Evolutionary conservation across 1,140 invertebrate genomes (phyloP), one percentile per base, ranked within the genome.

Genomic region (Belonocnema kinseyi): DNA sequence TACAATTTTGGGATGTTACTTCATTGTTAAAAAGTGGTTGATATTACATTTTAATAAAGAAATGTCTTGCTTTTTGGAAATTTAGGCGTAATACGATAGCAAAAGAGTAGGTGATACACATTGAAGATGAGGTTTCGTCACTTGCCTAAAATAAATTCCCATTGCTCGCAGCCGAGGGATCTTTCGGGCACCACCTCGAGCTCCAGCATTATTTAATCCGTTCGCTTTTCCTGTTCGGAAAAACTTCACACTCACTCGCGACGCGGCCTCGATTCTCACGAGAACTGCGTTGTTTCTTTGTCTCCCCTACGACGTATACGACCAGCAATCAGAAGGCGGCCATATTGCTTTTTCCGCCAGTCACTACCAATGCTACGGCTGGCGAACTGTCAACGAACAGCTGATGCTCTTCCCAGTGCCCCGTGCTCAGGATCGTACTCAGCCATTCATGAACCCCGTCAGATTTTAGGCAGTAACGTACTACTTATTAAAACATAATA

Each of bases 71-170:
- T 76, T 74, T 77, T n/a, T 50, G 61, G 17, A 21, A 79, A 83
- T 80, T 83, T 79, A 61, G 71, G 81, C 85, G 84, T 84, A 85
- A 85, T 85, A 83, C 72, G 70, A 77, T 26, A 74, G 73, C 21
- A 78, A 73, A 73, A 75, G 50, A 76, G 66, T 74, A 71, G 73
- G 76, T 53, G 77, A 79, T 82, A 77, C 76, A 16, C 40, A 46
- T 66, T 66, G 12, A 52, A n/a, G 66, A 58, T 50, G 56, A 58
- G n/a, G 77, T 89, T 86, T 89, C 85, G 84, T 88, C 82, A 93
- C 95, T 95, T 93, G 97, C 98, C 97, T 93, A 99, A 93, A 92
- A 98, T 95, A 93, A 99, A 98, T 93, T 99, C 97, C 97, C 97
- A 99, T 93, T 97, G 95, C 92, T 98, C 97, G 92, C 97, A 97